phyloP scores from a whole-genome alignment of 2,888 invertebrate species.

The Gastrophysa polygoni region DNA sequence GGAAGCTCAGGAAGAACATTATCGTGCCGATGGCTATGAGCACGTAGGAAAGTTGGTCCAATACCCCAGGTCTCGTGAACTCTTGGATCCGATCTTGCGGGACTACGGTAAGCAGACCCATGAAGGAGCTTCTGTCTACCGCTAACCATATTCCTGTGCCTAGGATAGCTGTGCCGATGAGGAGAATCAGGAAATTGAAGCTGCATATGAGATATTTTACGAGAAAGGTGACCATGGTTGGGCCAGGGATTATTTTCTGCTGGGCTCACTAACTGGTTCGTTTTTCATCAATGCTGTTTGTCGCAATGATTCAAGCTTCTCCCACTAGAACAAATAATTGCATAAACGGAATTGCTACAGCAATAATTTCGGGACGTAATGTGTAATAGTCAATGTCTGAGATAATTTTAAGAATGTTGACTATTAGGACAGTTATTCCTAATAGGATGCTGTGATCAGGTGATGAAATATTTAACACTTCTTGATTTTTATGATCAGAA shows the following conservation, averaged over 20 bases:
- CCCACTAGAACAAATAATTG: too few relatives aligned
- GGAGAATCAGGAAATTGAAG: slow-evolving; percentile 74
- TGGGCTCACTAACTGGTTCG: too few relatives aligned
- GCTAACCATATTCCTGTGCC: slow-evolving; percentile 73
- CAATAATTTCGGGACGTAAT: too few relatives aligned
- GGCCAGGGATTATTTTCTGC: neutral
- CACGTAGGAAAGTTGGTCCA: slow-evolving; percentile 71
- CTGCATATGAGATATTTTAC: slow-evolving; percentile 75
- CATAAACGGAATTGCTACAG: too few relatives aligned
- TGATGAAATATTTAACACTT: too few relatives aligned
- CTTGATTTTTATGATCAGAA: too few relatives aligned
- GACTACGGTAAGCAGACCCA: slow-evolving; percentile 65
- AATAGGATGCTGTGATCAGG: too few relatives aligned
- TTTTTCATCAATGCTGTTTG: too few relatives aligned
- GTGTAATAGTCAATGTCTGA: too few relatives aligned
- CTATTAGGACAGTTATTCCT: too few relatives aligned
- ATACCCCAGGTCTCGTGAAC: slow-evolving; percentile 67
- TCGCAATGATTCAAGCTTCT: too few relatives aligned
- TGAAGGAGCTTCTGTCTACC: slow-evolving; percentile 70
- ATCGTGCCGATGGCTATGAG: slow-evolving; percentile 71
- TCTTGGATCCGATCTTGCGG: slow-evolving; percentile 64
- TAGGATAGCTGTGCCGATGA: slow-evolving; percentile 67
- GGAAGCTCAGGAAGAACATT: slow-evolving; percentile 73
- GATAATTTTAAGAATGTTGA: too few relatives aligned
- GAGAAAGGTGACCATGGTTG: slow-evolving; percentile 58